Evolutionary conservation across 2,113 vertebrate genomes (phyloP), one percentile per base, ranked within the genome.

Genomic region (Puntigrus tetrazona): DNA sequence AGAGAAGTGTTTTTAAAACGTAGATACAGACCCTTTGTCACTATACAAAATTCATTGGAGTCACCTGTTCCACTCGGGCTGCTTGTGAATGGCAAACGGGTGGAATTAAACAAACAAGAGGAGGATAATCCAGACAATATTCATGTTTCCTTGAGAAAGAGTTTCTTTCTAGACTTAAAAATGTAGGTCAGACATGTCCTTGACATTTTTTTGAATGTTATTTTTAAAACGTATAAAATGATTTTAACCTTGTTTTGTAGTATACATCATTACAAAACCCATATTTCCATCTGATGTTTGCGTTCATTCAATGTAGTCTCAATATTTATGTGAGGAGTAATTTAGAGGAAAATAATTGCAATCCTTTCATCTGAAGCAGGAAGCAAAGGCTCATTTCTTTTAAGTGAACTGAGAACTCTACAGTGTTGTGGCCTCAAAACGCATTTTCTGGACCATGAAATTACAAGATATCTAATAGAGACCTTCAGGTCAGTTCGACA

Each of bases 31-130:
- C 31, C 57, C 72, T 81, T 74, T 69, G 69, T 76, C 84, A 69
- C 73, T 41, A 45, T 82, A 38, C 45, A 18, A 73, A 55, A 77
- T 80, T 81, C 75, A 10, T 29, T 10, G 38, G 74, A 78, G 55
- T 87, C 81, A 90, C 88, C 88, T 89, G 84, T 86, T 87, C 76
- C 81, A 41, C 84, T 81, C 86, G 77, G 88, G 81, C 87, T 82
- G 55, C 52, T 78, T 59, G 79, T 86, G 80, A 88, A 81, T 86
- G 72, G 63, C 72, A 87, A 88, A 88, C 72, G 18, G 61, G 36
- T 81, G 47, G 76, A 87, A 85, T 89, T 87, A 87, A 88, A 87
- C 80, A 89, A 90, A 88, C 85, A 76, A 87, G 57, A 38, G 59
- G 41, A 72, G 73, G 67, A 88, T 78, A 86, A 88, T 81, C 57